Percentiles rank a stretch among this genome's conserved stretches.
Conservation (phyloP, 2,888 invertebrate genomes). For the Eurois occulta region DNA sequence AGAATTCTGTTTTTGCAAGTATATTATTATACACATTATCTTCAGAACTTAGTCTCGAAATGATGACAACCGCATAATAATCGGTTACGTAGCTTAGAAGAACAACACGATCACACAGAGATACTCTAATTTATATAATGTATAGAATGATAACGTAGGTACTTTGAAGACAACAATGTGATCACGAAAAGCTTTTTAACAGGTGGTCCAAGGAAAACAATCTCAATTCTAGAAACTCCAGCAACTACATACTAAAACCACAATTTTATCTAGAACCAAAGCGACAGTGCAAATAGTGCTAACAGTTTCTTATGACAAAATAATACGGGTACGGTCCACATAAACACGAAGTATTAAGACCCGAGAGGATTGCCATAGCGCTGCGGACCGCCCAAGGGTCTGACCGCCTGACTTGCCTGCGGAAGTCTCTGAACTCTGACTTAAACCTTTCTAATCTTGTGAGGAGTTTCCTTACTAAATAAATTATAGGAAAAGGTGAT, state of each 20-base stretch:
- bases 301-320: slow-evolving; percentile 31
- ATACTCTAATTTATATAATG: no score
- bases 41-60: no score
- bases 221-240: not conserved
- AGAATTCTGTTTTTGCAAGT: no score
- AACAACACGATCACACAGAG: no score
- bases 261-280: slow-evolving; percentile 5
- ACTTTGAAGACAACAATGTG: no score
- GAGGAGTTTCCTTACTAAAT: slow-evolving; percentile 13
- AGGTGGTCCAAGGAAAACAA: not conserved
- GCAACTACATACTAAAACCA: not conserved
- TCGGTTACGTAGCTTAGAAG: no score
- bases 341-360: slow-evolving; percentile 50
- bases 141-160: no score
- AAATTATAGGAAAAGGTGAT: not conserved
- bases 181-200: not conserved
- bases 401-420: slow-evolving; percentile 27
- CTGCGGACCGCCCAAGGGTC: slow-evolving; percentile 10
- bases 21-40: no score
- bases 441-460: slow-evolving; percentile 15
- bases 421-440: slow-evolving; percentile 2
- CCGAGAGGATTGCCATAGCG: slow-evolving; percentile 34
- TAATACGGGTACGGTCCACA: slow-evolving; percentile 35
- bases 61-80: no score
- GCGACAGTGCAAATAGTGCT: slow-evolving; percentile 21